Evolutionary conservation across 2,113 vertebrate species (phyloP), one percentile per base, ranked within the genome.

Genomic region (Desmodus rotundus): DNA sequence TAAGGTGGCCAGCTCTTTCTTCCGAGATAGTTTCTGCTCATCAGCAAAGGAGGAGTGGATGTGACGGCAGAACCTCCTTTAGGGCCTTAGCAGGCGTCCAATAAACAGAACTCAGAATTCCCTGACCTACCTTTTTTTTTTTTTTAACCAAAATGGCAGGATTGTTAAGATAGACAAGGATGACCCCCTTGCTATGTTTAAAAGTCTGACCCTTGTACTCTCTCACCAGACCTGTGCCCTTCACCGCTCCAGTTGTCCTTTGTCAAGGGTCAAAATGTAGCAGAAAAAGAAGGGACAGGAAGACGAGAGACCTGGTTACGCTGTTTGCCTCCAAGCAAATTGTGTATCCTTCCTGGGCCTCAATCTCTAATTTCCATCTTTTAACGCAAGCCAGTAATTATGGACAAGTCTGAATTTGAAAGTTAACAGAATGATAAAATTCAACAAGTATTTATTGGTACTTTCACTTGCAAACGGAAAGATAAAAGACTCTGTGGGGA

Each of bases 341-440:
- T 45, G 4, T 41, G 36, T 77, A 2, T 93, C 73, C 77, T 93
- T 77, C 41, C 91, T 83, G 87, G 36, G 68, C 80, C 84, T 92
- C 80, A 70, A 58, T 87, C 84, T 93, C 92, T 91, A 81, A 96
- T 97, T 93, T 91, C 94, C 73, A 92, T 67, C 91, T 94, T 84
- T 56, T 96, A 84, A 90, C 36, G 86, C 88, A 91, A 97, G 63
- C 94, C 93, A 85, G 70, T 90, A 96, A 97, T 97, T 96, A 97
- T 93, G 36, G 73, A 89, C 93, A 95, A 87, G 96, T 95, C 96
- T 83, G 97, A 97, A 97, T 96, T 67, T 72, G 95, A 96, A 97
- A 77, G 89, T 56, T 68, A 96, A 74, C 91, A 41, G 72, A 92
- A 87, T 78, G 95, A 89, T 96, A 96, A 92, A 93, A 90, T 83